These are phyloP conservation scores for Tylochromis polylepis DNA, from an alignment of 2,113 vertebrate species.

Conservation along the genomic window DNA sequence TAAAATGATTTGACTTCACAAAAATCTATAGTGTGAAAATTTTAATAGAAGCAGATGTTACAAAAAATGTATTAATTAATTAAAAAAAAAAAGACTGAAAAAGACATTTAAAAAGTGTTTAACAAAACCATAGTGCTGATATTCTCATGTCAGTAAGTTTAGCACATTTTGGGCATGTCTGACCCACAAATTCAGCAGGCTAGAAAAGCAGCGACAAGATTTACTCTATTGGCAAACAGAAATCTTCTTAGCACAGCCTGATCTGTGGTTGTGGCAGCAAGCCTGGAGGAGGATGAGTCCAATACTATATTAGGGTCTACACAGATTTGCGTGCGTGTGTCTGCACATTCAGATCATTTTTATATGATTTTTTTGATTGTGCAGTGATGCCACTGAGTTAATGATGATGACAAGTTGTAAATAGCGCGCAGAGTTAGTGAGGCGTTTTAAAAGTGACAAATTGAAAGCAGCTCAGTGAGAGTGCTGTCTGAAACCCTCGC, in stretches of 20 bases:
- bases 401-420: not conserved
- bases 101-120: not conserved
- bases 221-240: conserved; percentile 33
- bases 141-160: not conserved
- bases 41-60: not conserved
- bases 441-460: not conserved
- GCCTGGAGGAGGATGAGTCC: conserved; percentile 38
- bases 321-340: not conserved
- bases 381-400: not conserved
- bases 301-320: not conserved
- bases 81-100: not conserved
- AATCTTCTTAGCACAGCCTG: conserved; percentile 64
- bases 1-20: not conserved
- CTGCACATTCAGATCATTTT: not conserved
- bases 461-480: not conserved
- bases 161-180: conserved; percentile 5
- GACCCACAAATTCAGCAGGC: conserved; percentile 37
- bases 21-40: not conserved
- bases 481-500: not conserved
- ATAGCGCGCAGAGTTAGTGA: not conserved
- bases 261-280: conserved; percentile 58
- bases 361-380: not conserved
- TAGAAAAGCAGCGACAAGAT: conserved; percentile 40
- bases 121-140: not conserved
- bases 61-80: fast-evolving